These are phyloP conservation scores for Galemys pyrenaicus DNA, from an alignment of 2,113 vertebrate species.

Conservation along the genomic window DNA sequence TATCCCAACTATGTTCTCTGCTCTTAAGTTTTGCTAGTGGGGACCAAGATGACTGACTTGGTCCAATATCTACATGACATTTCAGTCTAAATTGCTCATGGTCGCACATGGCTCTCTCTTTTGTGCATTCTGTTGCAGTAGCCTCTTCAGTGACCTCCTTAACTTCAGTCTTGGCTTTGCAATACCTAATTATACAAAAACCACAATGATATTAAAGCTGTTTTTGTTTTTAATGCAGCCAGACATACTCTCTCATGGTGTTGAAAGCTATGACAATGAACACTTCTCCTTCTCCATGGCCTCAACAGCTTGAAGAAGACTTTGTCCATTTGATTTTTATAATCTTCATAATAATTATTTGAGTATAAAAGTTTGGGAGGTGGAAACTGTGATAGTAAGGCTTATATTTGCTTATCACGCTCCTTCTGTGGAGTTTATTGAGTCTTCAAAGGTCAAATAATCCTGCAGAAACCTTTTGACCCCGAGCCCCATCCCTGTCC, in stretches of 20 bases:
- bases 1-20: neutral
- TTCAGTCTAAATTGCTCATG: no score
- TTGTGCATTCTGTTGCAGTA: no score
- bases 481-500: slow-evolving; percentile 55
- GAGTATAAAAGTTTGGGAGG: neutral
- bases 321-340: neutral
- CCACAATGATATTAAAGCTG: neutral
- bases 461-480: slow-evolving; percentile 63
- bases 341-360: neutral
- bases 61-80: no score
- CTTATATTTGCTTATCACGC: neutral
- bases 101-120: no score
- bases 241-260: neutral
- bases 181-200: neutral
- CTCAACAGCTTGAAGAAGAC: neutral
- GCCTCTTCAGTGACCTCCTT: neutral
- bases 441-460: slow-evolving; percentile 68
- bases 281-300: fast-evolving
- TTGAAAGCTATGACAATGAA: slow-evolving; percentile 20
- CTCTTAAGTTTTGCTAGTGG: no score
- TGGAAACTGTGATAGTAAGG: neutral
- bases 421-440: slow-evolving; percentile 66
- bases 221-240: neutral
- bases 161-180: neutral
- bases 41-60: no score